Percentiles rank a stretch among this genome's conserved stretches.
Evolutionary conservation across 2,888 invertebrate species (phyloP).

Genomic region (Melieria picta): DNA sequence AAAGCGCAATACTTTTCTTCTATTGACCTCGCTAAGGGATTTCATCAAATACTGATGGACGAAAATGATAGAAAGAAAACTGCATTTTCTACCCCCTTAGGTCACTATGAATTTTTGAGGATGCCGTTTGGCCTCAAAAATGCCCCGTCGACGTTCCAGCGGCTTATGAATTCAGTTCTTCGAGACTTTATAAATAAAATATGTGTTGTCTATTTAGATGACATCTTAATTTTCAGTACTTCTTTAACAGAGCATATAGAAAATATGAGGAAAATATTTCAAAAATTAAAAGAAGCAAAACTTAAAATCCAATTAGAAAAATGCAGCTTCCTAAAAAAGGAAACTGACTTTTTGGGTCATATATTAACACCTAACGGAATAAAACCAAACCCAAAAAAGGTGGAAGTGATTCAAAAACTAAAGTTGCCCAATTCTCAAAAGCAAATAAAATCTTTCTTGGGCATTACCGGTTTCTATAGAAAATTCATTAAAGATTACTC

Average conservation of each 20-base stretch:
- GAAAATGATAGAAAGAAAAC: constrained; percentile 26
- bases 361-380: neutral
- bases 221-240: constrained; percentile 25
- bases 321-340: constrained; percentile 23
- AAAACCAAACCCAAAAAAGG: constrained; percentile 5
- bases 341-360: constrained; percentile 29
- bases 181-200: constrained; percentile 21
- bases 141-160: constrained; percentile 26
- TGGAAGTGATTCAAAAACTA: neutral
- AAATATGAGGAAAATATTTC: neutral
- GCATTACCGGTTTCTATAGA: constrained; percentile 1
- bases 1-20: constrained; percentile 14
- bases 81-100: constrained; percentile 14
- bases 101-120: constrained; percentile 16
- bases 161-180: constrained; percentile 24
- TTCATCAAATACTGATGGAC: constrained; percentile 21
- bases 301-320: neutral
- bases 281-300: neutral
- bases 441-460: constrained; percentile 1
- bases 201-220: constrained; percentile 24
- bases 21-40: constrained; percentile 18
- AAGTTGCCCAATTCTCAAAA: neutral
- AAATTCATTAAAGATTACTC: constrained; percentile 10
- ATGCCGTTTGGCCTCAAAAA: constrained; percentile 17
- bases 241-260: constrained; percentile 8